Evolutionary conservation across 2,113 vertebrate species (phyloP).

Genomic region (Calidris pygmaea): DNA sequence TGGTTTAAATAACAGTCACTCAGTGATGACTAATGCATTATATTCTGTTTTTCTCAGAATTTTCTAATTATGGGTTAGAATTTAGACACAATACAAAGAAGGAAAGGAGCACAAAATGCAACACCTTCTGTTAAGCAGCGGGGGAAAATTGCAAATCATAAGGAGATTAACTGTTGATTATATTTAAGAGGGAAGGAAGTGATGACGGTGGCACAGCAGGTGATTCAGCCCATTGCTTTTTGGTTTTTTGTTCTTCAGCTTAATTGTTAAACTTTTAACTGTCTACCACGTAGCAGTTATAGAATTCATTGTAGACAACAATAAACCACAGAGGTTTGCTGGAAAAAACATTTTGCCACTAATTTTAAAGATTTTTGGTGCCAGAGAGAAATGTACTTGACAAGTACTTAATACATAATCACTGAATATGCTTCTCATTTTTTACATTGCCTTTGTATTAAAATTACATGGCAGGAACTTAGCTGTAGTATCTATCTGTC

Average conservation of each 20-base stretch:
- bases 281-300: neutral
- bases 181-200: neutral
- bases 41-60: neutral
- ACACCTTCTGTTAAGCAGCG: slow-evolving; percentile 11
- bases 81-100: neutral
- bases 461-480: neutral
- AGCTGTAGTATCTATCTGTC: neutral
- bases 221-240: neutral
- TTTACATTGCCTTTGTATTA: neutral
- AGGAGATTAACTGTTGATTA: neutral
- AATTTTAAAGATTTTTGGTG: neutral
- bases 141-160: neutral
- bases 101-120: neutral
- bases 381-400: neutral
- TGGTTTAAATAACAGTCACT: neutral
- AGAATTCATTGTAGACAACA: neutral
- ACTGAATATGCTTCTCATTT: neutral
- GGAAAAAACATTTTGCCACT: neutral
- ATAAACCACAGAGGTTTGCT: neutral
- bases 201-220: neutral
- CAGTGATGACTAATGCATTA: neutral
- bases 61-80: slow-evolving; percentile 1
- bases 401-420: neutral
- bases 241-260: neutral
- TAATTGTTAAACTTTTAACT: neutral